Percentiles rank a stretch among this genome's conserved stretches.
Conservation (phyloP, 2,797 vertebrate species). For the Malurus splendens region DNA sequence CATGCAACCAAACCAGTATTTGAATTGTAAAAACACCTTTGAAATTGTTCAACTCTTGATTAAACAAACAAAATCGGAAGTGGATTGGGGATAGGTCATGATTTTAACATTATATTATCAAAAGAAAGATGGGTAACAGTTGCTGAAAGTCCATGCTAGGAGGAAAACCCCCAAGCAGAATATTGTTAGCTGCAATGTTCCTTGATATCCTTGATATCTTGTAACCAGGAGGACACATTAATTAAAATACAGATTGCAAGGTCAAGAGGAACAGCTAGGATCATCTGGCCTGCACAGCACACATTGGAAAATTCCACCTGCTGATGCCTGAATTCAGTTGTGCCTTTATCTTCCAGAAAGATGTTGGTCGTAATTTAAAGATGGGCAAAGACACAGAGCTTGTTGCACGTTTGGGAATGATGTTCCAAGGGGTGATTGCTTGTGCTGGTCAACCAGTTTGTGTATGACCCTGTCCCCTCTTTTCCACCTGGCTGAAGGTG, state of each 20-base stretch:
- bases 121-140: background rate
- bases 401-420: background rate
- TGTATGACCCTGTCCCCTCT: background rate
- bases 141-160: background rate
- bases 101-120: background rate
- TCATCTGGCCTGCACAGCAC: background rate
- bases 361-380: background rate
- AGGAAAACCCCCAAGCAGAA: background rate
- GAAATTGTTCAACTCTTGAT: background rate
- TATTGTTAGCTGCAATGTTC: background rate
- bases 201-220: background rate
- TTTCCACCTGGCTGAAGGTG: background rate
- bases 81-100: background rate
- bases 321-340: background rate
- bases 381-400: background rate
- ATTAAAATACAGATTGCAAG: background rate
- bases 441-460: accelerated
- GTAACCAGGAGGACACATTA: background rate
- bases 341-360: background rate
- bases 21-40: slow-evolving; percentile 6
- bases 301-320: background rate
- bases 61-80: slow-evolving; percentile 6
- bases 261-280: background rate
- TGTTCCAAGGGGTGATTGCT: background rate
- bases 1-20: background rate